Evolutionary conservation across 2,113 vertebrate species (phyloP).

Genomic region (Varanus salvator): DNA sequence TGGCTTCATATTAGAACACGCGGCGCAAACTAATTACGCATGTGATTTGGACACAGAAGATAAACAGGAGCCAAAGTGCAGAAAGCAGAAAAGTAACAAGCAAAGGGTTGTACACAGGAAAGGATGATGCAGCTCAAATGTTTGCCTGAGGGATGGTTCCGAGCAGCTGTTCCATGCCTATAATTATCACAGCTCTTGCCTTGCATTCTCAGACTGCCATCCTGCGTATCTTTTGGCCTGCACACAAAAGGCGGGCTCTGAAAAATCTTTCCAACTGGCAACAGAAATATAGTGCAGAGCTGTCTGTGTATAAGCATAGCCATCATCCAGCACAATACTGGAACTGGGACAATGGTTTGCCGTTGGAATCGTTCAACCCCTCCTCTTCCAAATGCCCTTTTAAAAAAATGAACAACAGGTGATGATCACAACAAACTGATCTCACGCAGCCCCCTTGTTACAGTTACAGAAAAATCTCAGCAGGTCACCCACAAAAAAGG

Average conservation of each 20-base stretch:
- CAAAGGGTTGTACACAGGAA: not conserved
- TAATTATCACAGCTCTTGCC: not conserved
- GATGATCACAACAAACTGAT: not conserved
- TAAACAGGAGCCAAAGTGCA: not conserved
- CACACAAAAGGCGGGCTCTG: accelerated
- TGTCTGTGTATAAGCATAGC: accelerated
- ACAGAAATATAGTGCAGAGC: not conserved
- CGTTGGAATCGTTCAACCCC: accelerated
- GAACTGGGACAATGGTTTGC: not conserved
- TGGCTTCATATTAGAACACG: not conserved
- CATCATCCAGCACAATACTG: accelerated
- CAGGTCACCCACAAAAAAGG: not conserved
- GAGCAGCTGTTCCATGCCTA: not conserved
- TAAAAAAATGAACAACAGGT: not conserved
- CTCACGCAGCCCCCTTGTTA: conserved; percentile 15
- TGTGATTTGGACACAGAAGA: not conserved
- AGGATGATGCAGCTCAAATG: accelerated
- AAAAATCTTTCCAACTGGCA: not conserved
- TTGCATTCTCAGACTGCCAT: not conserved
- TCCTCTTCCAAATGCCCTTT: not conserved
- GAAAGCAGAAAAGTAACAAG: not conserved
- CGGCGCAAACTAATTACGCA: not conserved
- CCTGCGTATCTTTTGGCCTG: accelerated
- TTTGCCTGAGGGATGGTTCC: accelerated
- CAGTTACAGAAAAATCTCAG: not conserved